Percentiles rank a stretch among this genome's conserved stretches.
Evolutionary conservation across 2,888 invertebrate species (phyloP).

Genomic region (Eledone cirrhosa): DNA sequence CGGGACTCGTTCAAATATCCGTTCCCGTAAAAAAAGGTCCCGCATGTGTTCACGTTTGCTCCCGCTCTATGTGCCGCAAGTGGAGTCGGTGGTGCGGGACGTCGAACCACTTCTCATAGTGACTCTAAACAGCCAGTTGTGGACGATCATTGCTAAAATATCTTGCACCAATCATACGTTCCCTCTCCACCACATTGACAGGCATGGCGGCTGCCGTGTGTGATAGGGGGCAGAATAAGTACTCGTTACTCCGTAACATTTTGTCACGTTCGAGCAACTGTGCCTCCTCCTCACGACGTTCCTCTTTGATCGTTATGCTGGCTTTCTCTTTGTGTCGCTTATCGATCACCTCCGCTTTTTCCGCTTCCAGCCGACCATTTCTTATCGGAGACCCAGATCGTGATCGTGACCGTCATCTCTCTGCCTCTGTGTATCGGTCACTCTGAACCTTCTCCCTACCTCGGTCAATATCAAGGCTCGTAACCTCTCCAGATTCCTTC

Average conservation of each 20-base stretch:
- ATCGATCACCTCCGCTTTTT: slow-evolving; percentile 49
- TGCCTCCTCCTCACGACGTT: slow-evolving; percentile 48
- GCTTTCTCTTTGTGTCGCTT: slow-evolving; percentile 45
- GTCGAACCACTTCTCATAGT: slow-evolving; percentile 50
- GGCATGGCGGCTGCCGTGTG: slow-evolving; percentile 21
- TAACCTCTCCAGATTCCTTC: slow-evolving; percentile 24
- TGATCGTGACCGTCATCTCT: slow-evolving; percentile 46
- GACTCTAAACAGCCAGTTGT: slow-evolving; percentile 50
- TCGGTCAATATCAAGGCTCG: slow-evolving; percentile 20
- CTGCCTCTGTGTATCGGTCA: slow-evolving; percentile 12
- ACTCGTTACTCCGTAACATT: slow-evolving; percentile 37
- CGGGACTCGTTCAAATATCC: slow-evolving; percentile 50
- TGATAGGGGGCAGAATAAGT: slow-evolving; percentile 37
- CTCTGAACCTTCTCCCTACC: slow-evolving; percentile 10
- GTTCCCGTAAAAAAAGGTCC: slow-evolving; percentile 47
- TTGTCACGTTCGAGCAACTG: slow-evolving; percentile 39
- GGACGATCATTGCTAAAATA: slow-evolving; percentile 47
- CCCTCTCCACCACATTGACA: slow-evolving; percentile 46
- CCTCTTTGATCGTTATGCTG: slow-evolving; percentile 53
- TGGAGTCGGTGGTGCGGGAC: slow-evolving; percentile 34
- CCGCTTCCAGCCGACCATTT: slow-evolving; percentile 51
- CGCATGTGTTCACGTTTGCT: slow-evolving; percentile 45
- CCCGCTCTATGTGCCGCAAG: slow-evolving; percentile 44
- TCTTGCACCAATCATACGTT: slow-evolving; percentile 47
- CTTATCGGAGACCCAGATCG: slow-evolving; percentile 56